Conservation (phyloP, 1,140 invertebrate species). For the Eufriesea mexicana region DNA sequence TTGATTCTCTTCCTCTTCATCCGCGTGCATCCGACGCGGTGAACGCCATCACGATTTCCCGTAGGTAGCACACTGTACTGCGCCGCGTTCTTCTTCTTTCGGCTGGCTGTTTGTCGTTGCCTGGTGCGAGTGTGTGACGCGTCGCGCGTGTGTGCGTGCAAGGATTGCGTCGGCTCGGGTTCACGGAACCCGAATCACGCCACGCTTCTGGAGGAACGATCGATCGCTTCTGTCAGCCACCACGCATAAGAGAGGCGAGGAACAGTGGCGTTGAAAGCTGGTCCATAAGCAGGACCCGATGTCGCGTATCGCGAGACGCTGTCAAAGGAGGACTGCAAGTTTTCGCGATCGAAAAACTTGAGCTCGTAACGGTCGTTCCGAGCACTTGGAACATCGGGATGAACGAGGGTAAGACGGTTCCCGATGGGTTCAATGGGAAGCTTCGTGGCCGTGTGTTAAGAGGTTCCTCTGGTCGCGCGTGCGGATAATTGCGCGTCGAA, state of each 20-base stretch:
- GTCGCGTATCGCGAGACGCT: no score
- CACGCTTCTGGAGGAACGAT: neutral
- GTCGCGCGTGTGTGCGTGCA: neutral
- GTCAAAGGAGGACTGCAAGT: no score
- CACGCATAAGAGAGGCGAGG: no score
- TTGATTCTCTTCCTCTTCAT: neutral
- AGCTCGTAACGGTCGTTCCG: slow-evolving; percentile 30
- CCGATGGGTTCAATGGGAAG: slow-evolving; percentile 24
- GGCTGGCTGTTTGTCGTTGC: slow-evolving; percentile 15
- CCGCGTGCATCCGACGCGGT: neutral
- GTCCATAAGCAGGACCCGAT: neutral
- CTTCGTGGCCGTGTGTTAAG: slow-evolving; percentile 21
- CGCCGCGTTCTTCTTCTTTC: slow-evolving; percentile 1
- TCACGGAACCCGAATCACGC: neutral
- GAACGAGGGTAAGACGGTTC: neutral
- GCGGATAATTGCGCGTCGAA: slow-evolving; percentile 23
- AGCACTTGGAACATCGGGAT: slow-evolving; percentile 13
- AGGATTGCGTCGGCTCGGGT: neutral
- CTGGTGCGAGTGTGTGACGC: neutral
- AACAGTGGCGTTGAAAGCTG: neutral
- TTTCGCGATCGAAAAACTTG: slow-evolving; percentile 34
- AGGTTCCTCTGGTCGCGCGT: slow-evolving; percentile 31
- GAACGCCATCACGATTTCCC: neutral
- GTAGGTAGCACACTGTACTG: neutral
- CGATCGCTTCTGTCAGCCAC: neutral